A percentile compares a stretch with the other conserved stretches of the same genome.
These are phyloP conservation scores for Prionace glauca DNA, from an alignment of 2,797 vertebrate species.

Conservation along the genomic window DNA sequence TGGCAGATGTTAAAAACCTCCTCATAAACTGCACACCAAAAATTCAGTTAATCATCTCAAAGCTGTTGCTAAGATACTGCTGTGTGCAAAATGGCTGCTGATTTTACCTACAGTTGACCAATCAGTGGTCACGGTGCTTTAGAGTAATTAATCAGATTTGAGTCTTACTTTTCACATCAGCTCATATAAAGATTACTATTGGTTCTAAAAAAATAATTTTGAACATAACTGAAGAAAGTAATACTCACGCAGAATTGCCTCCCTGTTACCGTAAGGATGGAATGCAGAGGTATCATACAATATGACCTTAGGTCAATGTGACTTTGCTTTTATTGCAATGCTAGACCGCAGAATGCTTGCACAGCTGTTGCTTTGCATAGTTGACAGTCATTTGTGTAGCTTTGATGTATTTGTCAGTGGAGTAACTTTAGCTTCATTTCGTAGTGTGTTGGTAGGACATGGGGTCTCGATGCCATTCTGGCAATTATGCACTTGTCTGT, in stretches of 20 bases:
- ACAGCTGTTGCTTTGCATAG: conserved; percentile 12
- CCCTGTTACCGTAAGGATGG: background rate
- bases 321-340: background rate
- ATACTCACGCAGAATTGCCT: background rate
- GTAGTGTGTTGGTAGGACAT: background rate
- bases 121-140: background rate
- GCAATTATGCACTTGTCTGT: background rate
- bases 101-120: background rate
- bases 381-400: background rate
- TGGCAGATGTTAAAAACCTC: too few species aligned
- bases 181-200: background rate
- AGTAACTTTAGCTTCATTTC: background rate
- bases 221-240: background rate
- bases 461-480: background rate
- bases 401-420: background rate
- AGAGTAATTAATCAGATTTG: background rate
- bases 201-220: background rate
- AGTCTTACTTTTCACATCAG: background rate
- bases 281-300: background rate
- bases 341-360: background rate
- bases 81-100: background rate
- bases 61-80: background rate
- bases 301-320: background rate
- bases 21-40: background rate
- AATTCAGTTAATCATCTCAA: background rate